Conservation (phyloP, 2,797 vertebrate species). For the Synanceia verrucosa region DNA sequence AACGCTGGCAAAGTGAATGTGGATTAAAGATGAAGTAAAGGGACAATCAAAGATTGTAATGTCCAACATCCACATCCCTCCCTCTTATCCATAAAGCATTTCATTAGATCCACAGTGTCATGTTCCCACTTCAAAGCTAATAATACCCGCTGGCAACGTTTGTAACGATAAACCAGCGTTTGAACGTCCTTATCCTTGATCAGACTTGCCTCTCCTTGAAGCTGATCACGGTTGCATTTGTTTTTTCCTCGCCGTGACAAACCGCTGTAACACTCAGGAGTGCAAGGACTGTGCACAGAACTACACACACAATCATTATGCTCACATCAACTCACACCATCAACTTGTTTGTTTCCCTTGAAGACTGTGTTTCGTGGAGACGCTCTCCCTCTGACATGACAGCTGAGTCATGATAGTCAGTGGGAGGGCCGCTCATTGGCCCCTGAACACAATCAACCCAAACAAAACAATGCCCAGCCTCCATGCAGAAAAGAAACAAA, state of each 20-base stretch:
- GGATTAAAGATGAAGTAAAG: slow-evolving; percentile 13
- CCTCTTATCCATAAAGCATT: slow-evolving; percentile 38
- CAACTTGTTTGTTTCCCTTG: slow-evolving; percentile 20
- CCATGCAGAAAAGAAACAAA: slow-evolving; percentile 39
- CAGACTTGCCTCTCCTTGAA: slow-evolving; percentile 66
- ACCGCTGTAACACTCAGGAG: slow-evolving; percentile 32
- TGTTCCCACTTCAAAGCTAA: slow-evolving; percentile 45
- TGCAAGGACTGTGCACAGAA: slow-evolving; percentile 16
- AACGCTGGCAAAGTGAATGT: slow-evolving; percentile 12
- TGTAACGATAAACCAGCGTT: slow-evolving; percentile 56
- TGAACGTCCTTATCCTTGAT: slow-evolving; percentile 58
- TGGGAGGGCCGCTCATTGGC: slow-evolving; percentile 26
- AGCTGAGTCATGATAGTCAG: slow-evolving; percentile 55
- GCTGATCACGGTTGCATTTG: slow-evolving; percentile 44
- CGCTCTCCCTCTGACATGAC: slow-evolving; percentile 15
- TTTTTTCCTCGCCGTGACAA: slow-evolving; percentile 52
- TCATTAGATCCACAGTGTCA: slow-evolving; percentile 48
- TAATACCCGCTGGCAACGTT: slow-evolving; percentile 34
- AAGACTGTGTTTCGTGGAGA: slow-evolving; percentile 18
- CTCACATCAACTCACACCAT: not conserved
- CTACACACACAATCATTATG: slow-evolving; percentile 23
- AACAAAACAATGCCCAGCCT: slow-evolving; percentile 60
- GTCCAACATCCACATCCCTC: slow-evolving; percentile 26
- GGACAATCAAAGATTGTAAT: slow-evolving; percentile 28
- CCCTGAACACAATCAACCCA: slow-evolving; percentile 63